A percentile compares a stretch with the other conserved stretches of the same genome.
These are phyloP conservation scores for Hippopotamus amphibius DNA, from an alignment of 2,113 vertebrate genomes.

Conservation along the genomic window DNA sequence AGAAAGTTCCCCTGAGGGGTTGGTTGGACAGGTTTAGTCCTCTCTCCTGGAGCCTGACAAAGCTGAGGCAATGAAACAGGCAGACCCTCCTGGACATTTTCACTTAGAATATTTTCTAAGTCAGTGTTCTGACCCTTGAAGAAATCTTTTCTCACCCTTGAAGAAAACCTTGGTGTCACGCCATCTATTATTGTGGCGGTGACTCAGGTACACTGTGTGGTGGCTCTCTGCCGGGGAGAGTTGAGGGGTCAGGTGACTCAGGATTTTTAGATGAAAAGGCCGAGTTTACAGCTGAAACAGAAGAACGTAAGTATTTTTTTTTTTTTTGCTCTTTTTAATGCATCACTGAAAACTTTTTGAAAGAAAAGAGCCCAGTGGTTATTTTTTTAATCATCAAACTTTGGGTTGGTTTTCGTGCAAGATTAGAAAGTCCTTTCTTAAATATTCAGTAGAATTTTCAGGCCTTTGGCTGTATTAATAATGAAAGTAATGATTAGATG, in stretches of 20 bases:
- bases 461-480: conserved; percentile 82
- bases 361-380: background rate
- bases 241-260: conserved; percentile 71
- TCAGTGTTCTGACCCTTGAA: background rate
- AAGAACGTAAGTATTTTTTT: background rate
- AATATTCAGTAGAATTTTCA: conserved; percentile 66
- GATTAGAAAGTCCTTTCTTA: conserved; percentile 69
- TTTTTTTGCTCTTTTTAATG: conserved; percentile 47
- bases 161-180: conserved; percentile 17
- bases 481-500: conserved; percentile 77
- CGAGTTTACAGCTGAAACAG: conserved; percentile 51
- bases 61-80: background rate
- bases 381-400: conserved; percentile 47
- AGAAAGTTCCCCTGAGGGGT: background rate
- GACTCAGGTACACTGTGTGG: conserved; percentile 54
- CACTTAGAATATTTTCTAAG: background rate
- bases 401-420: conserved; percentile 62
- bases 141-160: conserved; percentile 41
- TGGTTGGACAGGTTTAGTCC: background rate
- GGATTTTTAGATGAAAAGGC: conserved; percentile 78
- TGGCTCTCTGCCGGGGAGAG: conserved; percentile 44
- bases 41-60: background rate
- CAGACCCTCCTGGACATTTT: background rate
- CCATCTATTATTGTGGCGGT: conserved; percentile 3
- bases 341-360: conserved; percentile 72